Percentiles rank a stretch among this genome's conserved stretches.
Evolutionary conservation across 2,797 vertebrate genomes (phyloP).

Genomic region (Okamejei kenojei): DNA sequence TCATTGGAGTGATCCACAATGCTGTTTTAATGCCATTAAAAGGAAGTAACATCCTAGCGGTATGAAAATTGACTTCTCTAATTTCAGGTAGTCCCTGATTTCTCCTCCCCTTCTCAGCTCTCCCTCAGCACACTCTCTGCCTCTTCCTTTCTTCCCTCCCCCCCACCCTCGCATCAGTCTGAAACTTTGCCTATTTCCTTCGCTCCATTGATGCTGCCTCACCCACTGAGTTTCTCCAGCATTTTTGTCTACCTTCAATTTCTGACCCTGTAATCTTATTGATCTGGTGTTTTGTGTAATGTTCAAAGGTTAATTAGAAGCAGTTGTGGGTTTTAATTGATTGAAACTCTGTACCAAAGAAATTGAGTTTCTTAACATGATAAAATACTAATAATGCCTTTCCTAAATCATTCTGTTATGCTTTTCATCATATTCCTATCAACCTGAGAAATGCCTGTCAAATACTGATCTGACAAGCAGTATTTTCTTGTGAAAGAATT

Average conservation of each 20-base stretch:
- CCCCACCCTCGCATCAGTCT: too few species aligned
- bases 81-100: too few species aligned
- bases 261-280: background rate
- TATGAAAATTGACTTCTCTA: too few species aligned
- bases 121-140: too few species aligned
- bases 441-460: background rate
- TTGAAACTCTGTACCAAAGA: background rate
- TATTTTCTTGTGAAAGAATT: conserved; percentile 14
- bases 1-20: background rate
- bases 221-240: too few species aligned
- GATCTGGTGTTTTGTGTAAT: background rate
- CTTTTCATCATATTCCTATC: background rate
- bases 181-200: too few species aligned
- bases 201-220: too few species aligned
- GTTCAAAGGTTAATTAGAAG: background rate
- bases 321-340: background rate
- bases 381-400: background rate
- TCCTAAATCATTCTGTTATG: background rate
- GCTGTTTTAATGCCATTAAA: background rate
- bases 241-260: too few species aligned
- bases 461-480: background rate
- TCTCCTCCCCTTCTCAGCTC: too few species aligned
- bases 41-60: too few species aligned
- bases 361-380: background rate
- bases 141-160: too few species aligned